phyloP scores from a whole-genome alignment of 2,113 vertebrate species.

The Geothlypis trichas region DNA sequence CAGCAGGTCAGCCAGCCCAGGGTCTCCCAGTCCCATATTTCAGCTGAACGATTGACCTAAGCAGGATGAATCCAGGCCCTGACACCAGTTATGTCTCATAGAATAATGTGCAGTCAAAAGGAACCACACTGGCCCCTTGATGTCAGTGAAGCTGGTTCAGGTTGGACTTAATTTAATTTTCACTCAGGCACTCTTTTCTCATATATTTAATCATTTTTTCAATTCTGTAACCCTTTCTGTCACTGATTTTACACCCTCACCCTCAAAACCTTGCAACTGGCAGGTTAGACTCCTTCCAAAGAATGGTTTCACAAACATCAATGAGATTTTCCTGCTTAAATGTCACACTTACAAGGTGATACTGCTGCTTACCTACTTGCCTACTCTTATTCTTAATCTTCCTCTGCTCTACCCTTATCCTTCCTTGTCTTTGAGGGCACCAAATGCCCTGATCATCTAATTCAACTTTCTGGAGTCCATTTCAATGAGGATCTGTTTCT shows the following conservation, averaged over 20 bases:
- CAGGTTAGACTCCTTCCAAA: background rate
- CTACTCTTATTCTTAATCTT: background rate
- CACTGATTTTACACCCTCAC: background rate
- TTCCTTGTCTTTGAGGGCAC: background rate
- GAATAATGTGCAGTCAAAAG: background rate
- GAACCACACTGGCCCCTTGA: background rate
- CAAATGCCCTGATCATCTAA: background rate
- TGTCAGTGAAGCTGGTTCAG: background rate
- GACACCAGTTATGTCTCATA: accelerated
- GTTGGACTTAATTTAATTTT: background rate
- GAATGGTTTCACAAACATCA: background rate
- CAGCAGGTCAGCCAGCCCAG: background rate
- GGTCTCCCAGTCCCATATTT: background rate
- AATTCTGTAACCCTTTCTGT: background rate
- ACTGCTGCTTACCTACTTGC: background rate
- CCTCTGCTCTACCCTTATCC: background rate
- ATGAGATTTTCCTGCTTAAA: background rate
- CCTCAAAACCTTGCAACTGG: background rate
- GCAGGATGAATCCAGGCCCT: background rate
- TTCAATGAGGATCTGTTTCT: background rate
- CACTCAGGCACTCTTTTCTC: background rate
- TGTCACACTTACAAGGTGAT: background rate
- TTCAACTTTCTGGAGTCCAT: background rate
- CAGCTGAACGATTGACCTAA: background rate
- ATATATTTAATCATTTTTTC: background rate